phyloP scores from a whole-genome alignment of 1,140 invertebrate species.

The Grapholita molesta region DNA sequence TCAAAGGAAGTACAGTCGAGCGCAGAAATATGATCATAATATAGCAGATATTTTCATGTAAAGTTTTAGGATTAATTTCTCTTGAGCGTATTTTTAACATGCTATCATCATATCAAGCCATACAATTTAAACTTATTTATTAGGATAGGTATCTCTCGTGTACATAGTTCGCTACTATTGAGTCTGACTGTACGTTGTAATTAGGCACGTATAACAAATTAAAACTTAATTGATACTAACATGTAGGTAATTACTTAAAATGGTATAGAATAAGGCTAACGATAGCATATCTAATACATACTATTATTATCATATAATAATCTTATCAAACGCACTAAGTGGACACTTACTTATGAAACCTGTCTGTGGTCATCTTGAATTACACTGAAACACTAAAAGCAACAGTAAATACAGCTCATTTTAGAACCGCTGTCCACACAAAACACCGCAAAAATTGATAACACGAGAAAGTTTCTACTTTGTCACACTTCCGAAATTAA shows the following conservation, averaged over 20 bases:
- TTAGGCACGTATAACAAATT: not conserved
- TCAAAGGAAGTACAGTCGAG: no score
- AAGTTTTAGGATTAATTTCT: no score
- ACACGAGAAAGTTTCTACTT: constrained; percentile 60
- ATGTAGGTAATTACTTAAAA: not conserved
- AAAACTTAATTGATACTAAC: not conserved
- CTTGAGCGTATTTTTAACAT: no score
- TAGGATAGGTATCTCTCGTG: no score
- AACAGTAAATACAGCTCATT: constrained; percentile 59
- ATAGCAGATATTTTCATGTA: no score
- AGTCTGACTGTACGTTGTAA: no score
- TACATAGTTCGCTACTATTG: no score
- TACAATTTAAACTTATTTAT: no score
- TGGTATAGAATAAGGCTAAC: not conserved
- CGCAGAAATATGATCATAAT: no score
- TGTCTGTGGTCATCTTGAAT: constrained; percentile 65
- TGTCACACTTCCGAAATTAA: constrained; percentile 40
- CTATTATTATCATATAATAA: not conserved
- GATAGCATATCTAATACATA: not conserved
- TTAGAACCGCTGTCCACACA: constrained; percentile 41
- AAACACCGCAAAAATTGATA: constrained; percentile 56
- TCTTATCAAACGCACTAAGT: constrained; percentile 10
- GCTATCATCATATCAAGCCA: no score
- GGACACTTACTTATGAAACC: constrained; percentile 66
- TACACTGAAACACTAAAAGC: not conserved